Base-by-base conservation (phyloP, 2,888 invertebrate genomes). In the Lampropteryx suffumata region DNA sequence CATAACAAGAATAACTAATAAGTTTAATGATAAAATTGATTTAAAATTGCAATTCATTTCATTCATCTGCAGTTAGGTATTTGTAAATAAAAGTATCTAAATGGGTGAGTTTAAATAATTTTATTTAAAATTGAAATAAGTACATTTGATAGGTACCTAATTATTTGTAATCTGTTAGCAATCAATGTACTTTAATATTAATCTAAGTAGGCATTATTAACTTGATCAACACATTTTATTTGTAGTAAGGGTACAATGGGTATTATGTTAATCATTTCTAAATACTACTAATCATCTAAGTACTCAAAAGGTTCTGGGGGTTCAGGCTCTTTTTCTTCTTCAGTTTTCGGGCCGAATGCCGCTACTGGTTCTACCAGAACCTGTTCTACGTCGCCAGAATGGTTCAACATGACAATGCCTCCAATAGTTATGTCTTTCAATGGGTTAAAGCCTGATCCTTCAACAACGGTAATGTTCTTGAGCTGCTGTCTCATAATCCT, bases 261-360 rank as follows among this genome's bases (percentile, higher is more conserved):
- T n/a, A n/a, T n/a, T n/a, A n/a, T n/a, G 17, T 17, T 17, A 17
- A 17, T 17, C 17, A 4, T 17, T 17, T 17, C 4, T 17, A 17
- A 3, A n/a, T n/a, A n/a, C n/a, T 92, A 94, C 37, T 52, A 52
- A 81, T 95, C 95, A 82, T 99, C 98, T 67, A 94, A 93, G 89
- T 96, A 99, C 88, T 98, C 98, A 79, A 99, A 99, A 59, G 99
- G 98, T 91, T 98, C 98, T 73, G 99, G 99, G 33, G 98, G 97
- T 71, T 98, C 98, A 0, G 99, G 98, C 84, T 99, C 99, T 72
- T 97, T 97, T 68, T 97, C 98, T 71, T 99, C 99, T 61, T 98
- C 98, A 11, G 95, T 94, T 78, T 96, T 96, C 1, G 96, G 97
- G 0, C 97, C 97, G 70, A 95, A 96, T 0, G 97, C 97, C 77